Conservation (phyloP, 30 jellyfish, hydroid and myxozoan species). For the Hydractinia symbiolongicarpus region DNA sequence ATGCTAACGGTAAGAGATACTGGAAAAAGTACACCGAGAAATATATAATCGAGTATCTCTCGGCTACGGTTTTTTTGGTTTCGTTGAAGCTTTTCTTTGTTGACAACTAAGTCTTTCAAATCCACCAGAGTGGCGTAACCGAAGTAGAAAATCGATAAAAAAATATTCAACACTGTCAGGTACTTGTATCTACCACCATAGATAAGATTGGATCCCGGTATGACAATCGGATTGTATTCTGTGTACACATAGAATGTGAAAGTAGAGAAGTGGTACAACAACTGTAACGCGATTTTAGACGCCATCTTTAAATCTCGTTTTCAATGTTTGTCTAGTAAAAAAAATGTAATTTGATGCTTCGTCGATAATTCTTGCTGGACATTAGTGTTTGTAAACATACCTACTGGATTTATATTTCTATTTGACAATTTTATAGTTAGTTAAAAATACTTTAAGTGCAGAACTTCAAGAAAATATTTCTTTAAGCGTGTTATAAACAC, state of each 20-base stretch:
- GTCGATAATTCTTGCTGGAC: too few relatives aligned
- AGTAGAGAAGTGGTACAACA: neutral
- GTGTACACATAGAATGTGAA: constrained; percentile 7
- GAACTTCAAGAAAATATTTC: too few relatives aligned
- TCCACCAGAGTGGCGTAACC: constrained; percentile 34
- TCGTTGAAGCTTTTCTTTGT: neutral
- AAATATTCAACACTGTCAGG: constrained; percentile 41
- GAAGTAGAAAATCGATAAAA: constrained; percentile 30
- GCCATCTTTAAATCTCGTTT: too few relatives aligned
- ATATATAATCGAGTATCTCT: constrained; percentile 39
- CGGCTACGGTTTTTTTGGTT: neutral
- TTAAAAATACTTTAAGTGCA: too few relatives aligned
- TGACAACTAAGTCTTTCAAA: neutral
- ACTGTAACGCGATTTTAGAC: too few relatives aligned
- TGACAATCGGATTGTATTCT: neutral
- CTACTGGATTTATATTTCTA: too few relatives aligned
- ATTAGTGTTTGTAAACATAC: too few relatives aligned
- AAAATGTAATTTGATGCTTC: too few relatives aligned
- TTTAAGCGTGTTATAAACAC: too few relatives aligned
- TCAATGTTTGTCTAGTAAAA: too few relatives aligned
- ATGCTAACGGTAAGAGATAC: constrained; percentile 20
- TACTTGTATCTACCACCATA: constrained; percentile 71
- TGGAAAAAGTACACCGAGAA: constrained; percentile 47
- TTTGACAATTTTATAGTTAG: too few relatives aligned
- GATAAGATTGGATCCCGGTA: constrained; percentile 43